Evolutionary conservation across 1,140 invertebrate genomes (phyloP).

Genomic region (Nasonia vitripennis): DNA sequence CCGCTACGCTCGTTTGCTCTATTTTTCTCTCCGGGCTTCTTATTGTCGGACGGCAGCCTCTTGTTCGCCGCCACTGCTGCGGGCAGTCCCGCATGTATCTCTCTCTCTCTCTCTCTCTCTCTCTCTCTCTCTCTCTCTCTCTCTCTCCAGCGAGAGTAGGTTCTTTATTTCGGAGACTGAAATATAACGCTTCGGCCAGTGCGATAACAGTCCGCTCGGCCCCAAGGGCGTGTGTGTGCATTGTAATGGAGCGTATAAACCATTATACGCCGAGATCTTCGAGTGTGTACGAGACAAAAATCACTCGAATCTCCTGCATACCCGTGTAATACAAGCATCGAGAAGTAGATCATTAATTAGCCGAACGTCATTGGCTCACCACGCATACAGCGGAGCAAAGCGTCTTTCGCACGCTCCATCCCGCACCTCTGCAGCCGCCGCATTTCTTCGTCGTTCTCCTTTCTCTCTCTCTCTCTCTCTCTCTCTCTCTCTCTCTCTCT

Average conservation of each 20-base stretch:
- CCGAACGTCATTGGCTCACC: not conserved
- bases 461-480: not conserved
- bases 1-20: conserved; percentile 47
- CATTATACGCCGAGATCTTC: not conserved
- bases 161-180: not conserved
- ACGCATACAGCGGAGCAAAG: not conserved
- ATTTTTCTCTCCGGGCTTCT: conserved; percentile 37
- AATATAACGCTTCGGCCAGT: not conserved
- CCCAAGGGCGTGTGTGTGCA: not conserved
- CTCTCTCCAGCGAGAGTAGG: not conserved
- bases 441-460: conserved; percentile 42
- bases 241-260: not conserved
- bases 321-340: not conserved
- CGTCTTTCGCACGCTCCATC: not conserved
- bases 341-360: not conserved
- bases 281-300: not conserved
- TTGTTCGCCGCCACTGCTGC: too few relatives aligned
- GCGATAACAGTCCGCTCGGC: not conserved
- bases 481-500: not conserved
- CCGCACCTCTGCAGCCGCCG: too few relatives aligned
- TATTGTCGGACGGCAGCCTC: not conserved
- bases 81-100: too few relatives aligned
- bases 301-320: not conserved
- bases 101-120: not conserved
- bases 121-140: not conserved